Percentiles rank a stretch among this genome's conserved stretches.
Evolutionary conservation across 2,888 invertebrate genomes (phyloP).

Genomic region (Sinelater perroti): DNA sequence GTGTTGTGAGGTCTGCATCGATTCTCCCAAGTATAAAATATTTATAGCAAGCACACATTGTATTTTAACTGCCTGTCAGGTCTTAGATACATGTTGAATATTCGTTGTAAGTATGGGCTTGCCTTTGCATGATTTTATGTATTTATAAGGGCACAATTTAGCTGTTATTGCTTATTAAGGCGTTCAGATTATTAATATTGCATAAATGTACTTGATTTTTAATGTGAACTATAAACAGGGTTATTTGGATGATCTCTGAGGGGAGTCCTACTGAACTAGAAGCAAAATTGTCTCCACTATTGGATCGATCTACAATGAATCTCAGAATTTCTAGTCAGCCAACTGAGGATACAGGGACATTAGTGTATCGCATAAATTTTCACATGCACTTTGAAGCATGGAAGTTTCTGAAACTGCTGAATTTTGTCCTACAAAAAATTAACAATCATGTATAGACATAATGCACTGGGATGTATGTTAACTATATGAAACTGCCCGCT

Average conservation of each 20-base stretch:
- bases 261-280: too few species aligned
- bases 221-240: background rate
- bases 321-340: conserved; percentile 17
- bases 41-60: conserved; percentile 6
- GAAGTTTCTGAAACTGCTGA: background rate
- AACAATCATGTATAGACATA: conserved; percentile 6
- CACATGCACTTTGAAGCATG: background rate
- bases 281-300: too few species aligned
- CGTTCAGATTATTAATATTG: too few species aligned
- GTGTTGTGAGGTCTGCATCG: conserved; percentile 4
- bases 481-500: background rate
- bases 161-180: background rate
- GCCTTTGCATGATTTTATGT: conserved; percentile 13
- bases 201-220: background rate
- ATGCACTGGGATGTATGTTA: conserved; percentile 1
- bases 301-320: too few species aligned
- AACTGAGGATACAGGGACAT: conserved; percentile 10
- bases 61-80: conserved; percentile 13
- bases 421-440: background rate
- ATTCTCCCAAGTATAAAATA: conserved; percentile 7
- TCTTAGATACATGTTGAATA: background rate
- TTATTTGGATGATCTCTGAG: too few species aligned
- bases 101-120: conserved; percentile 8
- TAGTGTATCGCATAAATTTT: conserved; percentile 3
- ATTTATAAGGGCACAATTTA: conserved; percentile 15